These are phyloP conservation scores for Chalcis sispes DNA, from an alignment of 2,888 invertebrate species.

Conservation along the genomic window DNA sequence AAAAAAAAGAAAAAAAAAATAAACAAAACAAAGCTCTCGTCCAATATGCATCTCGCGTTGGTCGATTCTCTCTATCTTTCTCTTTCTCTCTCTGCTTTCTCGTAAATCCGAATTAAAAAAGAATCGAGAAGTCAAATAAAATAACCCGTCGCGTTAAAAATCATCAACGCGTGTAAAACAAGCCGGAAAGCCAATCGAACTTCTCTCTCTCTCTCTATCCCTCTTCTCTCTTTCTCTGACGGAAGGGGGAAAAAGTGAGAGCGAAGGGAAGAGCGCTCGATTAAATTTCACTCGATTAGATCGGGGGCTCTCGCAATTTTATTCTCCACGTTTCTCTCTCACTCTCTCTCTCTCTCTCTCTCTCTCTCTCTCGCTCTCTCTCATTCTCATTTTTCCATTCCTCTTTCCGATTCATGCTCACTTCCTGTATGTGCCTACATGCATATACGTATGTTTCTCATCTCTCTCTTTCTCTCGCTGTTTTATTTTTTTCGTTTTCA, in stretches of 20 bases:
- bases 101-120: conserved; percentile 43
- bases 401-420: neutral
- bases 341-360: neutral
- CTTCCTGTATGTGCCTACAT: neutral
- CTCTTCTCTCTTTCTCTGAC: too few relatives aligned
- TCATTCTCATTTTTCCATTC: neutral
- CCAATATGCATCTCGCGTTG: neutral
- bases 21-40: neutral
- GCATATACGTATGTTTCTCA: too few relatives aligned
- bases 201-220: too few relatives aligned
- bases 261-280: conserved; percentile 28
- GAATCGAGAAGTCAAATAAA: conserved; percentile 36
- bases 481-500: too few relatives aligned
- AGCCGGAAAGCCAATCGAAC: conserved; percentile 49
- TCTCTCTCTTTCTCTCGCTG: neutral
- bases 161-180: conserved; percentile 46
- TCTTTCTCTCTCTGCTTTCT: too few relatives aligned
- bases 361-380: too few relatives aligned
- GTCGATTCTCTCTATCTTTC: neutral
- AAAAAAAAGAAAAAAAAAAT: neutral
- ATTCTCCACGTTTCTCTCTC: neutral
- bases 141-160: conserved; percentile 36
- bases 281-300: conserved; percentile 51
- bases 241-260: neutral
- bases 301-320: conserved; percentile 36